These are phyloP conservation scores for Cecropterus lyciades DNA, from an alignment of 1,140 invertebrate species.

Conservation along the genomic window DNA sequence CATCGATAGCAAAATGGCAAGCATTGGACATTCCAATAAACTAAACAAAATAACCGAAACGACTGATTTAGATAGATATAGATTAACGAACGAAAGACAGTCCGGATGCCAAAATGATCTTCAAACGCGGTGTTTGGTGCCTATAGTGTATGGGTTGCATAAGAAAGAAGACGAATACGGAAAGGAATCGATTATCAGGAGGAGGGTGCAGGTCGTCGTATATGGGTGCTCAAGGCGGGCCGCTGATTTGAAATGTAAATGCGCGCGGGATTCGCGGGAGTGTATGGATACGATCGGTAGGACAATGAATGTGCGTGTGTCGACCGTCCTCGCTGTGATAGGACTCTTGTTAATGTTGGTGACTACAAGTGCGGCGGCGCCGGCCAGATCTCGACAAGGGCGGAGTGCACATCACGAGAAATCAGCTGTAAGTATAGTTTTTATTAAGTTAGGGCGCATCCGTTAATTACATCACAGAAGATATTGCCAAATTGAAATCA, in stretches of 20 bases:
- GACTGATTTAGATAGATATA: constrained; percentile 75
- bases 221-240: constrained; percentile 63
- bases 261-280: constrained; percentile 51
- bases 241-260: constrained; percentile 76
- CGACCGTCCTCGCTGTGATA: constrained; percentile 49
- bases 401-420: constrained; percentile 61
- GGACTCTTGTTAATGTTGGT: constrained; percentile 61
- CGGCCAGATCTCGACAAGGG: constrained; percentile 48
- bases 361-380: constrained; percentile 59
- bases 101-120: constrained; percentile 55
- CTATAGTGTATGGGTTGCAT: constrained; percentile 49
- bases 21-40: constrained; percentile 65
- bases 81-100: constrained; percentile 56
- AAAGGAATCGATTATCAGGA: constrained; percentile 68
- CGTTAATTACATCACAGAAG: no score
- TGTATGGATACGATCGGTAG: constrained; percentile 57
- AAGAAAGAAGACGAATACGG: constrained; percentile 64
- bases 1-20: constrained; percentile 50
- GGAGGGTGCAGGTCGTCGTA: constrained; percentile 60
- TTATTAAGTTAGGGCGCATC: neutral
- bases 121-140: constrained; percentile 52
- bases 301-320: constrained; percentile 68
- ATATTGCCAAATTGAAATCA: no score
- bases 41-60: constrained; percentile 58
- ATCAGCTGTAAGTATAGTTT: constrained; percentile 64